Evolutionary conservation across 2,797 vertebrate genomes (phyloP).

Genomic region (Mico argentatus): DNA sequence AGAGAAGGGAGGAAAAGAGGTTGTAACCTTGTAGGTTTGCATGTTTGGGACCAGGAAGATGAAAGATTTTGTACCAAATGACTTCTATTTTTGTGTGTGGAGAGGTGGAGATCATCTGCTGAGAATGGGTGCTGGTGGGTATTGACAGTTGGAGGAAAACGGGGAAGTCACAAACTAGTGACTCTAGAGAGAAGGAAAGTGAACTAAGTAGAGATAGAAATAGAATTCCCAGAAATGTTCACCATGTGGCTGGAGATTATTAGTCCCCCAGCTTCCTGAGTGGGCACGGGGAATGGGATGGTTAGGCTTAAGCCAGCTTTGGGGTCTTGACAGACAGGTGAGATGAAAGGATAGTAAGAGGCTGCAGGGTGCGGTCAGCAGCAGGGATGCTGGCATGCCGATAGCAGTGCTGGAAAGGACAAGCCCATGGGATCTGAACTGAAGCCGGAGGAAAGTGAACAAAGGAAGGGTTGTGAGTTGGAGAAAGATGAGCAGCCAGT

Average conservation of each 20-base stretch:
- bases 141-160: neutral
- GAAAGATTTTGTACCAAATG: neutral
- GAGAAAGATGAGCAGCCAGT: neutral
- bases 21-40: neutral
- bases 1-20: too few relatives aligned
- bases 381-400: neutral
- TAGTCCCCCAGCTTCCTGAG: neutral
- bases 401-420: neutral
- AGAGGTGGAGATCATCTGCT: neutral
- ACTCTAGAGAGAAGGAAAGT: neutral
- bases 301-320: neutral
- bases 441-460: neutral
- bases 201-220: neutral
- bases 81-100: neutral
- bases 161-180: neutral
- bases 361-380: neutral
- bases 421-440: too few relatives aligned
- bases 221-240: accelerated
- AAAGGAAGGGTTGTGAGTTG: too few relatives aligned
- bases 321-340: neutral
- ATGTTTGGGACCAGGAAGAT: neutral
- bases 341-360: neutral
- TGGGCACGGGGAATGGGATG: accelerated
- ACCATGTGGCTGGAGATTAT: accelerated
- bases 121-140: neutral